A percentile compares a stretch with the other conserved stretches of the same genome.
Conservation (phyloP, 92 coral and sea anemone species). For the Isaurus tuberculatus region DNA sequence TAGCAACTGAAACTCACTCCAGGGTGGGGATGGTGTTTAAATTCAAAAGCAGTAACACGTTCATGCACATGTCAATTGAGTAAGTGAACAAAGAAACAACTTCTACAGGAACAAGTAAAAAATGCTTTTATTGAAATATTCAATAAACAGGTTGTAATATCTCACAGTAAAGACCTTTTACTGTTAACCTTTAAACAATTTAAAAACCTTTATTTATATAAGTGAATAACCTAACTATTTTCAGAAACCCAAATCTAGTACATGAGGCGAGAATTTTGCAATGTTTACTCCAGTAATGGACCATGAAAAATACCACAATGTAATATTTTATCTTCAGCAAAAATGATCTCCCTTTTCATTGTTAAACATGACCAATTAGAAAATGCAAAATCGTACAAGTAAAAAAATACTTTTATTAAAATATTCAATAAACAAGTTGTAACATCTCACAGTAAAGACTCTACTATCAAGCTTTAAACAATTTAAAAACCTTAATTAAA, state of each 20-base stretch:
- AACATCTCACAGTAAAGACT: too few relatives aligned
- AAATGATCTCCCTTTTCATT: slow-evolving; percentile 16
- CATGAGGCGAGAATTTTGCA: slow-evolving; percentile 41
- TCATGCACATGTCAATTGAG: slow-evolving; percentile 49
- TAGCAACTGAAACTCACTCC: slow-evolving; percentile 40
- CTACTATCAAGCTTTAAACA: too few relatives aligned
- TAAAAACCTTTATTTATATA: slow-evolving; percentile 26
- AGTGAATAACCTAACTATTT: slow-evolving; percentile 28
- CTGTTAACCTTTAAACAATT: slow-evolving; percentile 41
- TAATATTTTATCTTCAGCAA: slow-evolving; percentile 4
- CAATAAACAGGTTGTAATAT: slow-evolving; percentile 48
- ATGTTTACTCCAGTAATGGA: slow-evolving; percentile 29
- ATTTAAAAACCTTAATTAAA: too few relatives aligned
- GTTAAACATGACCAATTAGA: too few relatives aligned
- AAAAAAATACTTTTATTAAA: too few relatives aligned
- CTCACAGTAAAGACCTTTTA: slow-evolving; percentile 44
- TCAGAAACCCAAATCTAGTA: neutral
- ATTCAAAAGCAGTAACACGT: slow-evolving; percentile 45
- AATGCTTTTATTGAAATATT: slow-evolving; percentile 45
- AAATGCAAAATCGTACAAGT: too few relatives aligned
- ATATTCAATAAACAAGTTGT: too few relatives aligned
- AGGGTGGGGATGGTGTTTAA: slow-evolving; percentile 47
- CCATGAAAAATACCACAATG: slow-evolving; percentile 37
- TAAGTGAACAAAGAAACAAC: slow-evolving; percentile 37
- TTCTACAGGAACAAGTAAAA: slow-evolving; percentile 47